phyloP scores from a whole-genome alignment of 2,797 vertebrate genomes.

The Etheostoma perlongum region DNA sequence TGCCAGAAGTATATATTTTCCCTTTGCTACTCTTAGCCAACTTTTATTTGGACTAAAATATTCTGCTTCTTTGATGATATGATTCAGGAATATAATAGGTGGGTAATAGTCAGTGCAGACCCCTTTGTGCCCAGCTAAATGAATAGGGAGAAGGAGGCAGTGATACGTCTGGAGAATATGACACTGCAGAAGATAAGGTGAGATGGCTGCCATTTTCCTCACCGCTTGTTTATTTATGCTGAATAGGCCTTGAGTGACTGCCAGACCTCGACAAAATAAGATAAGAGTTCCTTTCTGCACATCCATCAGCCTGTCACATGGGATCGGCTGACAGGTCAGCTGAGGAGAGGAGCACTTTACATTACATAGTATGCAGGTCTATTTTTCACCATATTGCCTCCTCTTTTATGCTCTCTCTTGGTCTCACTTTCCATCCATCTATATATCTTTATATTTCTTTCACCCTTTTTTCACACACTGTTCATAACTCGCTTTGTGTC shows the following conservation, averaged over 20 bases:
- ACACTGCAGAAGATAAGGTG: conserved; percentile 65
- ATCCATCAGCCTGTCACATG: conserved; percentile 84
- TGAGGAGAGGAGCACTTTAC: conserved; percentile 49
- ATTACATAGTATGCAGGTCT: conserved; percentile 54
- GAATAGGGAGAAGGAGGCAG: conserved; percentile 61
- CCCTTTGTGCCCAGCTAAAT: conserved; percentile 57
- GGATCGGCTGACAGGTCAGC: conserved; percentile 72
- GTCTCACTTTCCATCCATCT: conserved; percentile 53
- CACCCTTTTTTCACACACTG: conserved; percentile 15
- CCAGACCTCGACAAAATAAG: conserved; percentile 88
- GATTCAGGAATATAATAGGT: conserved; percentile 57
- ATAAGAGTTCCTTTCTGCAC: conserved; percentile 84
- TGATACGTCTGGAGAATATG: conserved; percentile 67
- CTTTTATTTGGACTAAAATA: conserved; percentile 20
- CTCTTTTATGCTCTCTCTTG: conserved; percentile 26
- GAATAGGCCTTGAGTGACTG: conserved; percentile 84
- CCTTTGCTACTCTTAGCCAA: conserved; percentile 32
- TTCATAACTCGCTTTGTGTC: conserved; percentile 51
- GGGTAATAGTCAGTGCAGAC: conserved; percentile 52
- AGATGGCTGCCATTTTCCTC: conserved; percentile 72
- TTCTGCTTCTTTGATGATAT: conserved; percentile 50
- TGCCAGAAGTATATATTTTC: conserved; percentile 40
- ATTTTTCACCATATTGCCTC: conserved; percentile 53
- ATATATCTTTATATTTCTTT: conserved; percentile 56
- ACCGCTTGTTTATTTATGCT: conserved; percentile 86